These are phyloP conservation scores for Drosophila paracracens DNA, from an alignment of 2,888 invertebrate genomes.

Conservation along the genomic window DNA sequence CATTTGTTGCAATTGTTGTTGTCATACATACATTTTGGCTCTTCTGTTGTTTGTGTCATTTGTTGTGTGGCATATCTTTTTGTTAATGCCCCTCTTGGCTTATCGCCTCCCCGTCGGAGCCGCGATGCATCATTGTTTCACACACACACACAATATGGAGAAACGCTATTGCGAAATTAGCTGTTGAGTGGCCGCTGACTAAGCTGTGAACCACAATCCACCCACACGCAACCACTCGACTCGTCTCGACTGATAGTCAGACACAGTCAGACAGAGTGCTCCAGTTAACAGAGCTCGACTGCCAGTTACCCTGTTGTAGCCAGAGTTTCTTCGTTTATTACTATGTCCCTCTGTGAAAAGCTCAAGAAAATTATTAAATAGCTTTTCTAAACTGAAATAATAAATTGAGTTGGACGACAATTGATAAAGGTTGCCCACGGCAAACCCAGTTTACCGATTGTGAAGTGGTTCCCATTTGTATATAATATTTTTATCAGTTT, in stretches of 20 bases:
- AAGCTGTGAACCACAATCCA: slow-evolving; percentile 17
- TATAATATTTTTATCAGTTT: neutral
- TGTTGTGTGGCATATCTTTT: slow-evolving; percentile 28
- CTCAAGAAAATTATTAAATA: no score
- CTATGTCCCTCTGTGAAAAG: no score
- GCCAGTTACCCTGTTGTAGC: neutral
- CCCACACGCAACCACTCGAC: slow-evolving; percentile 33
- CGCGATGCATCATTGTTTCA: slow-evolving; percentile 37
- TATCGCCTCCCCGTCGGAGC: slow-evolving; percentile 11
- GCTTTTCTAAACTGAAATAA: neutral
- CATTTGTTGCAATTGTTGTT: slow-evolving; percentile 27
- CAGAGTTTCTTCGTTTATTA: neutral
- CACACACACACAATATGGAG: slow-evolving; percentile 11
- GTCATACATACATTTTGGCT: neutral
- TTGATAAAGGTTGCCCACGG: neutral
- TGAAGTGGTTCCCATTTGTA: neutral
- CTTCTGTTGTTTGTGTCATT: slow-evolving; percentile 6
- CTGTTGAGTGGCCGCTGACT: slow-evolving; percentile 36
- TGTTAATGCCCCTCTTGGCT: neutral
- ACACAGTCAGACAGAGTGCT: neutral
- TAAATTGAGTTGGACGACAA: neutral
- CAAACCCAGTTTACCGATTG: neutral
- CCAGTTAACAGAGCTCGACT: neutral
- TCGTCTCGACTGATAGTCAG: slow-evolving; percentile 35
- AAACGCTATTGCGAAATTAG: slow-evolving; percentile 32